Evolutionary conservation across 2,888 invertebrate species (phyloP), one percentile per base, ranked within the genome.

Genomic region (Thysanoteuthis rhombus): DNA sequence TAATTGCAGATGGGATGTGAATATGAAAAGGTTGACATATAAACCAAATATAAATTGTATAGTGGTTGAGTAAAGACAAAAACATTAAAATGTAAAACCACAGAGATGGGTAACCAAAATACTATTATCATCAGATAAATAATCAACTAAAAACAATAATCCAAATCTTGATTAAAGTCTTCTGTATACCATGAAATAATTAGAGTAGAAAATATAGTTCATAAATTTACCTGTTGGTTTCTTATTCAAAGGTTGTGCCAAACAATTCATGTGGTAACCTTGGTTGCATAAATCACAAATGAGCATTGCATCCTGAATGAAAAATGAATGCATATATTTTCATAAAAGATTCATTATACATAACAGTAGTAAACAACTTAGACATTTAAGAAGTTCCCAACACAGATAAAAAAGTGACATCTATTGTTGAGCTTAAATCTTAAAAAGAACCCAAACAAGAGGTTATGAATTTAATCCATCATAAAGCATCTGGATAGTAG

Each of bases 261-360:
- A 99, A 96, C 99, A 99, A 52, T 97, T 97, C 94, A 98, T 97
- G 97, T 99, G 99, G 96, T 98, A 99, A 10, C 98, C 98, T 97
- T 98, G 98, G 92, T 98, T 98, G 97, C 99, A 99, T 52, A 98
- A 98, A 95, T 98, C 98, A 97, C 99, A 99, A 91, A 98, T 98
- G 52, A 98, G 97, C 96, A 98, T 97, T 45, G 98, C 97, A 94
- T 98, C 98, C 98, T 98, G 97, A 93, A 97, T 97, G 92, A 39
- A 58, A 52, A 94, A 10, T n/a, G n/a, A n/a, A 32, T n/a, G n/a
- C n/a, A n/a, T n/a, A n/a, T n/a, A n/a, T n/a, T n/a, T n/a, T n/a
- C n/a, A n/a, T n/a, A 58, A 58, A 58, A 42, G 42, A 42, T 42
- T 42, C 6, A 32, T n/a, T 90, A 39, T 39, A 90, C 32, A 19